These are phyloP conservation scores for Acanthornis magna DNA, from an alignment of 2,797 vertebrate genomes.

Conservation along the genomic window DNA sequence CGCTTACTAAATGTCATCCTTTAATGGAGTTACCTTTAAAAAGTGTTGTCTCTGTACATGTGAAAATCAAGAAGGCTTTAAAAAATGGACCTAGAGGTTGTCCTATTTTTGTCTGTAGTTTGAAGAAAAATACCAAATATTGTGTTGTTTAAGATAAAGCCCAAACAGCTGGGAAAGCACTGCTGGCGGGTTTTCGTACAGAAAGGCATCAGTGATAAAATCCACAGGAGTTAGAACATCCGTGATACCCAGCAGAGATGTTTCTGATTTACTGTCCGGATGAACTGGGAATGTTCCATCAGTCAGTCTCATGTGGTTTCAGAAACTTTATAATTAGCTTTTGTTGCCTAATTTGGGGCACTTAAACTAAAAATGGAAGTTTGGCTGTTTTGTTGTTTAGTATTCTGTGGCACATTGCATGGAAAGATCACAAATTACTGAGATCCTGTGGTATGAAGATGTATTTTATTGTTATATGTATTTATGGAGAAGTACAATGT, in stretches of 20 bases:
- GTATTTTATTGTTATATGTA: neutral
- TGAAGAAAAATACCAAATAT: neutral
- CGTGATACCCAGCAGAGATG: neutral
- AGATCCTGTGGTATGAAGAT: neutral
- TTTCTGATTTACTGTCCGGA: neutral
- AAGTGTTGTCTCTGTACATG: neutral
- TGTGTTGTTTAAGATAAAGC: neutral
- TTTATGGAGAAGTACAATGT: neutral
- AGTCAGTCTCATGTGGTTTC: neutral
- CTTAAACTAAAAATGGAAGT: neutral
- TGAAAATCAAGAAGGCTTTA: neutral
- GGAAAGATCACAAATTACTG: neutral
- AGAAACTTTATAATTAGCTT: neutral
- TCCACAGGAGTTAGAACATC: neutral
- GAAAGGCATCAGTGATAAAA: neutral
- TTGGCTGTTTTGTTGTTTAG: neutral
- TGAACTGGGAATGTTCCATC: neutral
- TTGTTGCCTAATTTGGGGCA: neutral
- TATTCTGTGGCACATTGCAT: neutral
- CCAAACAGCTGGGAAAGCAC: neutral
- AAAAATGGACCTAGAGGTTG: neutral
- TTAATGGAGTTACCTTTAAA: neutral
- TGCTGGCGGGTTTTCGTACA: neutral
- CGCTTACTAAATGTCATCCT: neutral
- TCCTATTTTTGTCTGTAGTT: neutral